Evolutionary conservation across 1,140 invertebrate species (phyloP).

Genomic region (Colletes latitarsis): DNA sequence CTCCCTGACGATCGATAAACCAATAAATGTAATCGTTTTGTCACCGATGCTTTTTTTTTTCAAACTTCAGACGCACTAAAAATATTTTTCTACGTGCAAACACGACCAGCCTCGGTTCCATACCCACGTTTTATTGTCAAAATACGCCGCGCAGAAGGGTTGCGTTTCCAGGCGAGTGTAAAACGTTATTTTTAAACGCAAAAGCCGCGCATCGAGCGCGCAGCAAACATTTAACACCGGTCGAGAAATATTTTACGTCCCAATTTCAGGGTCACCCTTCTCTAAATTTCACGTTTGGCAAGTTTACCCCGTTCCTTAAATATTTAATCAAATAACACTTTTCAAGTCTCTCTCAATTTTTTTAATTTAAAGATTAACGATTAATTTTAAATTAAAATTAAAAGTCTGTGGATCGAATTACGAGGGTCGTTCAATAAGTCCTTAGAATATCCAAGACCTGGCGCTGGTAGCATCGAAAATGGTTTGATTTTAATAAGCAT

Average conservation of each 20-base stretch:
- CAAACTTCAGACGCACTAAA: slow-evolving; percentile 6
- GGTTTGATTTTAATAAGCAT: no score
- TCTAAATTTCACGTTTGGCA: neutral
- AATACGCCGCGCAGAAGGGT: slow-evolving; percentile 15
- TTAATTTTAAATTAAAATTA: no score
- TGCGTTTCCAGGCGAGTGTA: slow-evolving; percentile 8
- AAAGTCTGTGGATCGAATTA: no score
- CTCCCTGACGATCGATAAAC: slow-evolving; percentile 1
- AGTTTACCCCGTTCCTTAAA: neutral
- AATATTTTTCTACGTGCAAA: slow-evolving; percentile 2
- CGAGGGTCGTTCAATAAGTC: no score
- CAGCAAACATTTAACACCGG: slow-evolving; percentile 1
- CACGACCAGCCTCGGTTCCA: neutral
- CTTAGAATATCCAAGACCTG: no score
- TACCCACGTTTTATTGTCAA: neutral
- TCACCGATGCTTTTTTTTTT: slow-evolving; percentile 6
- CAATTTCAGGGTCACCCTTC: neutral
- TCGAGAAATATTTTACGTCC: neutral
- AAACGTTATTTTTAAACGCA: slow-evolving; percentile 38
- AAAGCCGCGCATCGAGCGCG: neutral
- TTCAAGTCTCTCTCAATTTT: no score
- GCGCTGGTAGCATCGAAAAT: no score
- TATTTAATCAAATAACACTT: neutral
- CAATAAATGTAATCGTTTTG: slow-evolving; percentile 22
- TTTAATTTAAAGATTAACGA: no score